Base-by-base conservation (phyloP, 2,113 vertebrate genomes). In the Melanocharis versteri region DNA sequence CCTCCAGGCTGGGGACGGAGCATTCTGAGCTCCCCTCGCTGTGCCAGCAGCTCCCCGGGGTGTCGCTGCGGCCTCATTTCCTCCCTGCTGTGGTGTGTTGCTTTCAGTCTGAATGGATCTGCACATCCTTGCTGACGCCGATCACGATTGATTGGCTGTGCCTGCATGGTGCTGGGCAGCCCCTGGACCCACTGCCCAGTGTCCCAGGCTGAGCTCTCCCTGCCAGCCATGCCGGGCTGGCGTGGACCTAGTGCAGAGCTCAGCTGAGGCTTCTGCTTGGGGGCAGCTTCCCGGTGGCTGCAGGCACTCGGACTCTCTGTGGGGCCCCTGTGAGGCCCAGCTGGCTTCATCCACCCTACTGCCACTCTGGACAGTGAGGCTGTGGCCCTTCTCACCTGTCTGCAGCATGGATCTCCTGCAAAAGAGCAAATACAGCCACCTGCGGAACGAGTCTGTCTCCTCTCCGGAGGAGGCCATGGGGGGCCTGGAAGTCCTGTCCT, bases 391-490 rank as follows among this genome's bases (percentile, higher is more conserved):
- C 35, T 79, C 4, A 9, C 17, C 22, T 66, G 20, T 44, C n/a
- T 60, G 70, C 68, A 16, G 71, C 90, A 99, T 99, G 99, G 99
- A 99, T 98, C 98, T 99, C 26, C 97, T 99, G 75, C 99, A 98
- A 44, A 99, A 99, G 97, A 98, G 98, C 96, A 99, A 99, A 97
- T 99, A 99, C 98, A 99, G 98, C 94, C 99, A 98, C 91, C 98
- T 99, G 91, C 98, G 98, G 95, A 99, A 99, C 7, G 99, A 99
- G 90, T 99, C 99, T 8, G 96, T 99, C 62, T 96, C 99, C 94
- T 99, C 99, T 11, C 95, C 98, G 17, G 99, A 99, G 66, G 98
- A 98, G 62, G 94, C 66, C 1, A 3, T 17, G 58, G 92, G 81
- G 26, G 57, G 87, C 68, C 78, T 19, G 40, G 91, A 93, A 89